Percentiles rank a stretch among this genome's conserved stretches.
Conservation (phyloP, 2,113 vertebrate species). For the Anoplopoma fimbria region DNA sequence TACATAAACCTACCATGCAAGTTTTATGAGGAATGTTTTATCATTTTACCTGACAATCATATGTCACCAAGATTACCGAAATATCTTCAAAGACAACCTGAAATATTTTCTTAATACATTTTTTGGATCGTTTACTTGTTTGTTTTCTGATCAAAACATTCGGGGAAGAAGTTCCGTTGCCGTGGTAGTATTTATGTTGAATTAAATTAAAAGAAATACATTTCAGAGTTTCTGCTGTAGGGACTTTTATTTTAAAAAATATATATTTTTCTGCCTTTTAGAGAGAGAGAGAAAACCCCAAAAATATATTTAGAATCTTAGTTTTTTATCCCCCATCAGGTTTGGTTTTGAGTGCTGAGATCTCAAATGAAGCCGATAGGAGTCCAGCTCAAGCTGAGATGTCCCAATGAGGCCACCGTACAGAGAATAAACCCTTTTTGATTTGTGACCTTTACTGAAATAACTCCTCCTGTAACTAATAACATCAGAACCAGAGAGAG, state of each 20-base stretch:
- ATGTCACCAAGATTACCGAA: background rate
- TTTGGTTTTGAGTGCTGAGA: background rate
- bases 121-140: constrained; percentile 79
- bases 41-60: too few species aligned
- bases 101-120: constrained; percentile 11
- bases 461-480: background rate
- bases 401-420: background rate
- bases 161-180: constrained; percentile 84
- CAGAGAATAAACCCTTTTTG: background rate
- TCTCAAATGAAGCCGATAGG: background rate
- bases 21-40: too few species aligned
- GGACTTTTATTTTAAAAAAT: constrained; percentile 37
- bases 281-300: too few species aligned
- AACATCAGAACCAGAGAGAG: constrained; percentile 3
- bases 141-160: constrained; percentile 86
- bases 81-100: background rate
- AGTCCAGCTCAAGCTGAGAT: background rate
- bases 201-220: constrained; percentile 86
- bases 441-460: background rate
- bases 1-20: too few species aligned
- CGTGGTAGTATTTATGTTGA: constrained; percentile 88
- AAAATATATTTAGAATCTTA: too few species aligned
- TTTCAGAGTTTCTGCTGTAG: constrained; percentile 72
- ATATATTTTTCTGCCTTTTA: background rate
- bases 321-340: too few species aligned